Base-by-base conservation (phyloP, 2,888 invertebrate species). In the Oeneis ivallda region DNA sequence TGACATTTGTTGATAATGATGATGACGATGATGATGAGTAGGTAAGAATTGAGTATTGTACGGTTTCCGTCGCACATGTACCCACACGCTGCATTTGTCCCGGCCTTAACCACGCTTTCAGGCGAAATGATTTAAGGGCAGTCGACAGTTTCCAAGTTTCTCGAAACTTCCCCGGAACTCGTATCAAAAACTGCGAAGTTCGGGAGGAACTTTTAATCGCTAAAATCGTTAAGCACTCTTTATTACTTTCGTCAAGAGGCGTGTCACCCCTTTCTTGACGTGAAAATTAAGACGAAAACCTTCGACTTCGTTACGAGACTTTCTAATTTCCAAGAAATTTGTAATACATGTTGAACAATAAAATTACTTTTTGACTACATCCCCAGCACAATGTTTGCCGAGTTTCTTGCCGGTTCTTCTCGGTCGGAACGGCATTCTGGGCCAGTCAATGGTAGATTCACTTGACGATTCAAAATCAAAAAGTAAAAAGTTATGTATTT, bases 51-150 rank as follows among this genome's bases (percentile, higher is more conserved):
- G n/a, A n/a, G n/a, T n/a, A n/a, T n/a, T n/a, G n/a, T n/a, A n/a
- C n/a, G n/a, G n/a, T n/a, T n/a, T 26, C 26, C 5, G 2, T 26
- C 26, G 26, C 26, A 5, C 26, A n/a, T n/a, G n/a, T n/a, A 26
- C 26, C 26, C 26, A 26, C 5, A 26, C 26, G 26, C 26, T 26
- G 2, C 5, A 26, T 26, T 26, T 26, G 26, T 26, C 5, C 26
- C 26, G 26, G 26, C 26, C 47, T 47, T 10, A 47, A 15, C 34
- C 1, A 45, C 32, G 58, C 49, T 39, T 60, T 60, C 15, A 52
- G 52, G 61, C n/a, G 39, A 41, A 61, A 41, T 61, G 52, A 61
- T 61, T 50, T 61, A 61, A 52, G 61, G 61, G 52, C 61, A 52
- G 61, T 17, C 61, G 61, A 52, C 50, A 52, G 26, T 41, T 49